A percentile compares a stretch with the other conserved stretches of the same genome.
These are phyloP conservation scores for Bursaphelenchus okinawaensis DNA, from an alignment of 2,888 invertebrate species.

Conservation along the genomic window DNA sequence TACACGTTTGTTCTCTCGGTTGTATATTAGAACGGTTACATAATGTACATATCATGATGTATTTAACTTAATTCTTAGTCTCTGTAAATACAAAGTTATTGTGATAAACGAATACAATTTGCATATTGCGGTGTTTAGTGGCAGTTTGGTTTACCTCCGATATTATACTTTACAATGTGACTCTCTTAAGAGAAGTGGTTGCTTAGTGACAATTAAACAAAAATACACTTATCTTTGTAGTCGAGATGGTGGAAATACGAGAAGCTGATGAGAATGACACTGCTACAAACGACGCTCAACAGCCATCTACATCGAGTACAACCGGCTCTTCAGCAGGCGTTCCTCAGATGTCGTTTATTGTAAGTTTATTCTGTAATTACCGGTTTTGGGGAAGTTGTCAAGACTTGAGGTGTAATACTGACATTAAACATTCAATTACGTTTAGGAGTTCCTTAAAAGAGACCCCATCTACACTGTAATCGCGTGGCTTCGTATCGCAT, in stretches of 20 bases:
- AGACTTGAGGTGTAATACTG: not conserved
- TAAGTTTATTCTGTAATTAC: not conserved
- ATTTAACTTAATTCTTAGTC: too few species aligned
- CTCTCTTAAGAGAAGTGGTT: not conserved
- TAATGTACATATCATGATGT: not conserved
- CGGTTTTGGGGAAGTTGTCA: not conserved
- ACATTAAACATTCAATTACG: not conserved
- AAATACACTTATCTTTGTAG: not conserved
- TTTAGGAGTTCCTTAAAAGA: slow-evolving; percentile 64
- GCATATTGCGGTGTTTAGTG: too few species aligned
- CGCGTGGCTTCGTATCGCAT: slow-evolving; percentile 78
- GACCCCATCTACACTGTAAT: slow-evolving; percentile 81
- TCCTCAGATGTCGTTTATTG: not conserved
- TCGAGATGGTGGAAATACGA: not conserved
- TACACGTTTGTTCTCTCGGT: too few species aligned
- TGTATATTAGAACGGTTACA: not conserved
- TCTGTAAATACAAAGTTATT: too few species aligned
- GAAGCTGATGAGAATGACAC: not conserved
- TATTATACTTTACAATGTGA: not conserved
- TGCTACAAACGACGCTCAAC: not conserved
- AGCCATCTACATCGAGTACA: not conserved
- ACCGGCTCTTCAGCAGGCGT: not conserved
- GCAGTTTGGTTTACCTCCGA: too few species aligned
- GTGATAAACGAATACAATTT: not conserved
- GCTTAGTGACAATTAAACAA: not conserved